These are phyloP conservation scores for Malurus leucopterus DNA, from an alignment of 2,797 vertebrate genomes.

Conservation along the genomic window DNA sequence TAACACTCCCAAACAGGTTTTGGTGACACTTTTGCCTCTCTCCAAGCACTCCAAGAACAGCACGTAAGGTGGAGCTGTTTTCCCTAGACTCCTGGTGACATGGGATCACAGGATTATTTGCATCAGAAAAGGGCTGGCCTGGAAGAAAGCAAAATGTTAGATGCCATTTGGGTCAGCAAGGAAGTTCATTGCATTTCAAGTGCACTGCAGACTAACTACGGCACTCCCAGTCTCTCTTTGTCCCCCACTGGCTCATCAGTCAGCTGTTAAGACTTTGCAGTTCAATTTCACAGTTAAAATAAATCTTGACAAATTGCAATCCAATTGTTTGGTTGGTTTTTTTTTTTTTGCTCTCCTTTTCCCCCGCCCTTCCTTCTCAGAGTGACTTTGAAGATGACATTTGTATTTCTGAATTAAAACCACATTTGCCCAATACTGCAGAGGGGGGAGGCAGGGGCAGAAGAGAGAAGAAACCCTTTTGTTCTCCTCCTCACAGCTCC, in stretches of 20 bases:
- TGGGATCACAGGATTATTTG: neutral
- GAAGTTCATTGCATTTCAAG: neutral
- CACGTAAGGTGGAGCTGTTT: neutral
- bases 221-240: neutral
- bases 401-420: slow-evolving; percentile 53
- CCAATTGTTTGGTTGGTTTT: neutral
- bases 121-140: neutral
- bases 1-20: neutral
- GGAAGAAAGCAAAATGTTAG: neutral
- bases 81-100: neutral
- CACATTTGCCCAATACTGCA: neutral
- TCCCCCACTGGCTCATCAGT: neutral
- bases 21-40: neutral
- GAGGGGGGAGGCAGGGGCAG: neutral
- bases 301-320: slow-evolving; percentile 1
- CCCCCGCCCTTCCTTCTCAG: neutral
- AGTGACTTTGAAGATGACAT: slow-evolving; percentile 20
- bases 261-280: neutral
- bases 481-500: slow-evolving; percentile 28
- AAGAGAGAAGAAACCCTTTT: slow-evolving; percentile 38
- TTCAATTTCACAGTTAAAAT: neutral
- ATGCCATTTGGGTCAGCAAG: neutral
- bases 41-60: neutral
- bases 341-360: neutral
- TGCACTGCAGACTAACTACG: neutral